Conservation (phyloP, 2,888 invertebrate species). For the Achlya flavicornis region DNA sequence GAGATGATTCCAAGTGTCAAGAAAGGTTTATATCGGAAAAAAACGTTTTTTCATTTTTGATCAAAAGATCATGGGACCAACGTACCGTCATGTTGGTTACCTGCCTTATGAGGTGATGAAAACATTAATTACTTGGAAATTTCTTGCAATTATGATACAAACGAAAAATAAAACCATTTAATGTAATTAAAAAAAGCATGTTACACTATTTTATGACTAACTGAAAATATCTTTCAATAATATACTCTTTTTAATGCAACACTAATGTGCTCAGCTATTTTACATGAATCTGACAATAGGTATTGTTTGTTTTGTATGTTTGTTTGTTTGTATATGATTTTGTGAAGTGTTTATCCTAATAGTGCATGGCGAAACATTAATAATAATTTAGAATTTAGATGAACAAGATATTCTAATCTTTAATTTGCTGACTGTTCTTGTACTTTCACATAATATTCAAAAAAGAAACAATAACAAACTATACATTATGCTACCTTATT, state of each 20-base stretch:
- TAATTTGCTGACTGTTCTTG: background rate
- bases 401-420: background rate
- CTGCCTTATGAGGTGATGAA: no score
- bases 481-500: background rate
- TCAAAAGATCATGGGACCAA: no score
- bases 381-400: background rate
- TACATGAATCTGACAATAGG: conserved; percentile 57
- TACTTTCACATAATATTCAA: background rate
- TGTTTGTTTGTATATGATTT: conserved; percentile 26
- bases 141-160: conserved; percentile 14
- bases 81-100: no score
- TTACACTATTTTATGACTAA: conserved; percentile 75
- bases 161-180: conserved; percentile 58
- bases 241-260: conserved; percentile 58
- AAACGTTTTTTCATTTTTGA: no score
- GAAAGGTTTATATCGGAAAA: no score
- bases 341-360: conserved; percentile 5
- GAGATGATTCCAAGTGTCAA: no score
- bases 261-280: conserved; percentile 71
- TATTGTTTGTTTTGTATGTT: conserved; percentile 9
- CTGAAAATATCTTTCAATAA: conserved; percentile 67
- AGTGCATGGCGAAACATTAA: background rate
- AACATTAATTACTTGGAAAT: no score
- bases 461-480: background rate
- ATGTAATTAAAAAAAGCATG: conserved; percentile 74